Base-by-base conservation (phyloP, 2,888 invertebrate genomes). In the Lasioglossum morio region DNA sequence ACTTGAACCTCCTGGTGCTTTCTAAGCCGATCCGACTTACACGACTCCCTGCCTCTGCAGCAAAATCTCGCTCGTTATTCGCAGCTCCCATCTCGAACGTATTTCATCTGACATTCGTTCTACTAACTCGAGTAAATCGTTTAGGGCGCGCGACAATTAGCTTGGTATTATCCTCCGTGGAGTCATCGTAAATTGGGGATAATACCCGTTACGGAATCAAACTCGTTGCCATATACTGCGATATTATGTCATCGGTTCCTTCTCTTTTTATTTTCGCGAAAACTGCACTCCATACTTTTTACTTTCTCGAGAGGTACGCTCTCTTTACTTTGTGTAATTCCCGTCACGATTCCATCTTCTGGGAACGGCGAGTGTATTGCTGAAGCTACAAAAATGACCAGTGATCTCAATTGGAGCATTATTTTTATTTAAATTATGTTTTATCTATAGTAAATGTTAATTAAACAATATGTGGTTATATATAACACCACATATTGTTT, bases 1-100 rank as follows among this genome's bases (percentile, higher is more conserved):
- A 63, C 63, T 19, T 30, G 63, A 63, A 63, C 63, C 23, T 10
- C 23, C 12, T 10, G 30, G 19, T 30, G 63, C 63, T 30, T 63
- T 63, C 63, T 63, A 63, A 63, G 63, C 30, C 63, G 63, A 63
- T 63, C 63, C 63, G 63, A 63, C 63, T 63, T 63, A 63, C 63
- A 63, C 63, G 63, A 63, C 19, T 30, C 63, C 14, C 30, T 63
- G 30, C 19, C 63, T 63, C 30, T 63, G 30, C 30, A 63, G 30
- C 63, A 30, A 30, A 63, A 63, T 30, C 63, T 30, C 30, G 63
- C 63, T 63, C 63, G 63, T 63, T 63, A 63, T 63, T 63, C 30
- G 63, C 63, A 63, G 30, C 63, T 63, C 30, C 8, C 16, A 5
- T 30, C 63, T 63, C 63, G 5, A 14, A n/a, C 19, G 63, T 63